phyloP scores from a whole-genome alignment of 2,113 vertebrate species.

The Periophthalmus modestus region DNA sequence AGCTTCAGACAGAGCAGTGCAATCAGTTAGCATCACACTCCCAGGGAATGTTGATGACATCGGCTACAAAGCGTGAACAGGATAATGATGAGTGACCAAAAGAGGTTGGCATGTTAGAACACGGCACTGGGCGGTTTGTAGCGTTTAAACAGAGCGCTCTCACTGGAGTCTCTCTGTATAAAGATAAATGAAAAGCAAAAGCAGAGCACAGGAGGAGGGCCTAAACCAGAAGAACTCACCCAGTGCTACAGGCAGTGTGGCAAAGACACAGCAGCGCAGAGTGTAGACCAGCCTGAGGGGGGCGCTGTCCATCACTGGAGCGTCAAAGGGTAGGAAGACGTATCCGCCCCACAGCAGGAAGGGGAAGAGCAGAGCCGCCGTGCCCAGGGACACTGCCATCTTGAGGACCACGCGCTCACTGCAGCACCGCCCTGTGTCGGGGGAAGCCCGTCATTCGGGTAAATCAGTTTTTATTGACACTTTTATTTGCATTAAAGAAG shows the following conservation, averaged over 20 bases:
- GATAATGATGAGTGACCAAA: no score
- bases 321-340: constrained; percentile 89
- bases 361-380: constrained; percentile 84
- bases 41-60: no score
- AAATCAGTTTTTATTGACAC: no score
- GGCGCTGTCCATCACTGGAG: constrained; percentile 79
- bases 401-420: constrained; percentile 67
- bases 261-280: constrained; percentile 86
- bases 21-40: no score
- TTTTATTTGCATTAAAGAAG: no score
- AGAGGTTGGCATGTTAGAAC: no score
- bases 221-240: constrained; percentile 75
- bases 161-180: no score
- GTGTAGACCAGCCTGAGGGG: constrained; percentile 86
- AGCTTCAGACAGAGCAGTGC: no score
- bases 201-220: neutral
- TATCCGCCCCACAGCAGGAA: constrained; percentile 87
- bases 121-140: no score
- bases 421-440: constrained; percentile 24
- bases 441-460: neutral
- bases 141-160: no score
- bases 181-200: no score
- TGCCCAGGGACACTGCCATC: constrained; percentile 73
- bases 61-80: no score
- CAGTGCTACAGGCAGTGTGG: constrained; percentile 83